Percentiles rank a stretch among this genome's conserved stretches.
phyloP scores from a whole-genome alignment of 2,888 invertebrate species.

The Galeopsomyia nigrocyanea region DNA sequence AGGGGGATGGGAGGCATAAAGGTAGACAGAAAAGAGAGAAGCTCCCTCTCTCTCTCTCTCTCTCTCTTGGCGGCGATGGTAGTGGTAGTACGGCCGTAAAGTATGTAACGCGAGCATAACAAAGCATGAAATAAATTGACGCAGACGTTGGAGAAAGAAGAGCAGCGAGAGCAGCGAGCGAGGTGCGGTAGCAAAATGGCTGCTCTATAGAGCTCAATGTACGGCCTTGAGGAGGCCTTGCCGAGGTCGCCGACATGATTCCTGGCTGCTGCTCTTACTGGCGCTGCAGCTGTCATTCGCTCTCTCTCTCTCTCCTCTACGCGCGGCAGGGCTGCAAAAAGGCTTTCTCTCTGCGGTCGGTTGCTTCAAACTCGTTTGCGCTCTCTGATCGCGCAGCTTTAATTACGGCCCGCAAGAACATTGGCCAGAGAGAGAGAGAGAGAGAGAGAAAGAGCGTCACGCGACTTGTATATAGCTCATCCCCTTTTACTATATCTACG shows the following conservation, averaged over 20 bases:
- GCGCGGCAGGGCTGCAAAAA: slow-evolving; percentile 6
- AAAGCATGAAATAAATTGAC: too few relatives aligned
- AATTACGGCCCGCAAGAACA: slow-evolving; percentile 21
- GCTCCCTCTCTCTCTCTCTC: too few relatives aligned
- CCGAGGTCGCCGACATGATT: slow-evolving; percentile 67
- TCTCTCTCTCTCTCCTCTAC: neutral
- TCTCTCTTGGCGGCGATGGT: too few relatives aligned
- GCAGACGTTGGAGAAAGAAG: too few relatives aligned
- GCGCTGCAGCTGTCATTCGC: slow-evolving; percentile 17
- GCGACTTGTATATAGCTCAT: too few relatives aligned
- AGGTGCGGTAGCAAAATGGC: slow-evolving; percentile 46
- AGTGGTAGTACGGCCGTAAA: neutral
- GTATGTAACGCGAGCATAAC: neutral
- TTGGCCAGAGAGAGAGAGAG: neutral
- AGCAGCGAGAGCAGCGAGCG: too few relatives aligned
- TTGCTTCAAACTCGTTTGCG: slow-evolving; percentile 15
- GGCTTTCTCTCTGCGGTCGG: neutral
- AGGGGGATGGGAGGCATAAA: neutral
- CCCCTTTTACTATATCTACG: too few relatives aligned
- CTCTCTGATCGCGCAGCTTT: slow-evolving; percentile 13
- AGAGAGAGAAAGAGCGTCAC: neutral
- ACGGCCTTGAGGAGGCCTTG: slow-evolving; percentile 68
- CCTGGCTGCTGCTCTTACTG: too few relatives aligned
- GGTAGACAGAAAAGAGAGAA: neutral
- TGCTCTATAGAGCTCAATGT: slow-evolving; percentile 64